Base-by-base conservation (phyloP, 1,140 invertebrate genomes). In the Nasonia longicornis region DNA sequence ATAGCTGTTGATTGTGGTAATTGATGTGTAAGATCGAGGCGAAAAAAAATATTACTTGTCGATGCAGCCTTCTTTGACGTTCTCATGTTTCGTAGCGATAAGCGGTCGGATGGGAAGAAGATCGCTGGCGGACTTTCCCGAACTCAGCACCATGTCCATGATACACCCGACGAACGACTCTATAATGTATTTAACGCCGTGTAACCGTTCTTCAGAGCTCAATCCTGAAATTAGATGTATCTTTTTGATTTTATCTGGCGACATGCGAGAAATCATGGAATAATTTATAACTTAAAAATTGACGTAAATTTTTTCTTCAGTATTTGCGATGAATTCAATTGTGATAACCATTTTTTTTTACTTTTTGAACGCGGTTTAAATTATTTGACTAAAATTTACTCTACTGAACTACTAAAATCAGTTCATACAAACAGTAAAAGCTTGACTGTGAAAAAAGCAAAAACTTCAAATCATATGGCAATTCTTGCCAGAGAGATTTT, bases 91-190 rank as follows among this genome's bases (percentile, higher is more conserved):
- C 2, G 95, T 95, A 0, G 95, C 95, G 81, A 96, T 95, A 12
- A 97, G 88, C 10, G 96, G 95, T 42, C 93, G 93, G 81, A 96
- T 96, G 10, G 95, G 94, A 58, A 96, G 88, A 38, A 96, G 91
- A 90, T 96, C 95, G 31, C 95, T 95, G 0, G 95, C 95, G 1
- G 95, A 95, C 90, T 96, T 96, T 8, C 95, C 95, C 3, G 95
- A 95, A 88, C 94, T 95, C 29, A 97, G 91, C 12, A 95, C 93
- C 88, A 98, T 95, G 85, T 97, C 94, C 86, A 95, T 94, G 80
- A 98, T 96, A 87, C 97, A 98, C 3, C 97, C 97, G 66, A 97
- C 95, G 88, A 98, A 98, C 14, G 96, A 97, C 90, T 97, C 96
- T 83, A 96, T 97, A 58, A 97, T 96, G 86, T 97, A 97, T 89